A percentile compares a stretch with the other conserved stretches of the same genome.
These are phyloP conservation scores for Tetranychus truncatus DNA, from an alignment of 2,888 invertebrate species.

Conservation along the genomic window DNA sequence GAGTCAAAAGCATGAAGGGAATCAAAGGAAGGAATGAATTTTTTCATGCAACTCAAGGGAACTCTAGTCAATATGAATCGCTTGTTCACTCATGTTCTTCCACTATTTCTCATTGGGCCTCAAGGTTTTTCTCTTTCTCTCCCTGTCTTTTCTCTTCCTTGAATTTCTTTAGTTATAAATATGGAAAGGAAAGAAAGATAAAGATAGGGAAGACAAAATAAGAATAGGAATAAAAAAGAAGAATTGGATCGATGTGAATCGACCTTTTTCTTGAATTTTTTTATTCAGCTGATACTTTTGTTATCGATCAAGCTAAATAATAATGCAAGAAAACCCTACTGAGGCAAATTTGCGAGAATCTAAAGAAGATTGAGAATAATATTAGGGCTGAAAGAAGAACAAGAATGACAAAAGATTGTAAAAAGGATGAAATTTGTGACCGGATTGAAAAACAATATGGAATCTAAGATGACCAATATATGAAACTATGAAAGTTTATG, in stretches of 20 bases:
- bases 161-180: background rate
- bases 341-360: no score
- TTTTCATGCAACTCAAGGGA: background rate
- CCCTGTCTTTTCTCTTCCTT: background rate
- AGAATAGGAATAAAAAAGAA: background rate
- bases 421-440: no score
- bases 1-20: background rate
- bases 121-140: slow-evolving; percentile 5
- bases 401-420: no score
- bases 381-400: no score
- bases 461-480: no score
- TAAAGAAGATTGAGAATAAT: no score
- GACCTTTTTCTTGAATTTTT: background rate
- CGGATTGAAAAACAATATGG: no score
- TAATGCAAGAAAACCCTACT: no score
- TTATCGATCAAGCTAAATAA: background rate
- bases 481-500: no score
- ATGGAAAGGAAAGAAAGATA: background rate
- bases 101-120: background rate
- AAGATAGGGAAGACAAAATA: background rate
- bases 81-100: background rate
- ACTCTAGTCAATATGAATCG: slow-evolving; percentile 1
- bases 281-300: background rate
- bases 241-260: background rate
- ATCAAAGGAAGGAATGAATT: background rate